phyloP scores from a whole-genome alignment of 2,113 vertebrate genomes.

The Oxyruncus cristatus region DNA sequence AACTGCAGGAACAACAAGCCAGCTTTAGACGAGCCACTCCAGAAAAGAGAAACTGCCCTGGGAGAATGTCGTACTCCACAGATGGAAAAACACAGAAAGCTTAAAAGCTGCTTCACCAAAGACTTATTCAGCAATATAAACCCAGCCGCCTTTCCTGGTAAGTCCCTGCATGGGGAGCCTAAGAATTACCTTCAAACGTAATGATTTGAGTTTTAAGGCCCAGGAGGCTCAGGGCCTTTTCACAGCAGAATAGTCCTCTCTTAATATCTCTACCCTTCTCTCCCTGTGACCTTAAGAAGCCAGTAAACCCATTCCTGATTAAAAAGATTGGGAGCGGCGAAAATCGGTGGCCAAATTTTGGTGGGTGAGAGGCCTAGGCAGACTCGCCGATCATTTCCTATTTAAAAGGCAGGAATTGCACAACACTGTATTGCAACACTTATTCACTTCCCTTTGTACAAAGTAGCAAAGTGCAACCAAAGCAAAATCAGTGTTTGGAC shows the following conservation, averaged over 20 bases:
- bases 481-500: neutral
- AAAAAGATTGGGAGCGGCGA: neutral
- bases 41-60: neutral
- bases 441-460: neutral
- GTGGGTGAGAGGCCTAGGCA: neutral
- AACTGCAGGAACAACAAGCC: neutral
- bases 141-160: neutral
- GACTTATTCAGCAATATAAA: neutral
- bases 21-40: neutral
- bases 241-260: neutral
- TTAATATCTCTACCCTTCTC: neutral
- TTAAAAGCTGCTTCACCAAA: neutral
- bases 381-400: neutral
- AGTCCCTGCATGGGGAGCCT: neutral
- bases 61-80: neutral
- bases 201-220: neutral
- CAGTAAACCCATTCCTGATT: neutral
- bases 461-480: neutral
- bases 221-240: neutral
- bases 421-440: slow-evolving; percentile 17
- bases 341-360: neutral
- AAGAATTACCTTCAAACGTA: neutral
- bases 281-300: neutral
- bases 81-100: neutral
- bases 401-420: slow-evolving; percentile 36